A percentile compares a stretch with the other conserved stretches of the same genome.
phyloP scores from a whole-genome alignment of 2,113 vertebrate genomes.

The Phodopus roborovskii region DNA sequence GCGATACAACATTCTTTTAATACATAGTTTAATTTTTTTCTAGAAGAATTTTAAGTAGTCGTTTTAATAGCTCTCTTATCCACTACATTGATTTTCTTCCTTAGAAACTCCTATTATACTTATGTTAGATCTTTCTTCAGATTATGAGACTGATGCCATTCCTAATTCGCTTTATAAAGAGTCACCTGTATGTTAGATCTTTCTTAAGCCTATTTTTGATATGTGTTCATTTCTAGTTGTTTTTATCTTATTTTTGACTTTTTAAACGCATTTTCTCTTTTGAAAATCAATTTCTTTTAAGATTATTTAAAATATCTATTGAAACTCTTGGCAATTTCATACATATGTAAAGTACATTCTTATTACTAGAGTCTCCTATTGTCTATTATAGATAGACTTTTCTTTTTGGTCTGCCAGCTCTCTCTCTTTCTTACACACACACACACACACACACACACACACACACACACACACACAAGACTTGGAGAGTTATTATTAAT shows the following conservation, averaged over 20 bases:
- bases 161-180: too few relatives aligned
- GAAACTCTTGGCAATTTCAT: neutral
- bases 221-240: too few relatives aligned
- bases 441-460: too few relatives aligned
- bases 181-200: neutral
- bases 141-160: too few relatives aligned
- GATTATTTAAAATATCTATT: neutral
- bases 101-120: neutral
- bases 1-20: slow-evolving; percentile 31
- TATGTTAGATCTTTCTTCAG: too few relatives aligned
- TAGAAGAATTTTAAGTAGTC: slow-evolving; percentile 6
- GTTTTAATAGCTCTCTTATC: slow-evolving; percentile 41
- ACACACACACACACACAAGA: neutral
- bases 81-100: neutral
- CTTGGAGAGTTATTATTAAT: neutral
- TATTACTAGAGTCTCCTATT: neutral
- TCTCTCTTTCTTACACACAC: too few relatives aligned
- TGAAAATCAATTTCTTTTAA: neutral
- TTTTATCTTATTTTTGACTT: neutral
- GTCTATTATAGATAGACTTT: neutral
- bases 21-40: neutral
- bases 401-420: neutral
- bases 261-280: neutral
- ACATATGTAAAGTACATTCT: neutral
- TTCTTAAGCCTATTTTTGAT: neutral